Evolutionary conservation across 2,888 invertebrate species (phyloP).

Genomic region (Andrena haemorrhoa): DNA sequence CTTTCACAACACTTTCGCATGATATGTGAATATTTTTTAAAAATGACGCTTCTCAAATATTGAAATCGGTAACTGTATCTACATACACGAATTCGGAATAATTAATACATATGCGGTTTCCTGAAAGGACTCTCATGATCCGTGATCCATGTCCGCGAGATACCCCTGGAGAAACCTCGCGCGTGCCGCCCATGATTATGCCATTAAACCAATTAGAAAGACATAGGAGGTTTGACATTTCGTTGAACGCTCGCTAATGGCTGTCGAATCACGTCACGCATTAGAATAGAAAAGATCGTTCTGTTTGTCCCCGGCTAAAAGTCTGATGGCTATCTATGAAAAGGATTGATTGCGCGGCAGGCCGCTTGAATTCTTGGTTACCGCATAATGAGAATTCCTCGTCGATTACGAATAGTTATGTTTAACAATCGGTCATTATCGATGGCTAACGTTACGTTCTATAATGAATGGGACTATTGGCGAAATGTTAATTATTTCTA

Average conservation of each 20-base stretch:
- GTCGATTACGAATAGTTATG: slow-evolving; percentile 64
- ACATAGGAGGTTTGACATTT: slow-evolving; percentile 58
- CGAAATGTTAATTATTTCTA: slow-evolving; percentile 35
- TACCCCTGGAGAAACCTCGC: slow-evolving; percentile 16
- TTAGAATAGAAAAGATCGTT: slow-evolving; percentile 70
- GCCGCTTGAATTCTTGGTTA: slow-evolving; percentile 53
- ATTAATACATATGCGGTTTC: background rate
- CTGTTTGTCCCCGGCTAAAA: slow-evolving; percentile 63
- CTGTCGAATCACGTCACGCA: slow-evolving; percentile 60
- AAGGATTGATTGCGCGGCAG: slow-evolving; percentile 66
- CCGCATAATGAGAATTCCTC: slow-evolving; percentile 66
- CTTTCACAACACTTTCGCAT: too few species aligned
- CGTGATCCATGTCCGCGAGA: background rate
- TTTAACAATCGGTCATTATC: slow-evolving; percentile 68
- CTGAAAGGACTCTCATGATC: slow-evolving; percentile 1
- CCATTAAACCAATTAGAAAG: slow-evolving; percentile 54
- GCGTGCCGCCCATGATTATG: slow-evolving; percentile 22
- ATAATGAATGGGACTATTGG: slow-evolving; percentile 63
- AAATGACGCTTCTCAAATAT: too few species aligned
- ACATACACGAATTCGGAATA: background rate
- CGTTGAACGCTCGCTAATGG: slow-evolving; percentile 63
- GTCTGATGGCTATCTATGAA: slow-evolving; percentile 69
- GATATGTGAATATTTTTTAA: too few species aligned
- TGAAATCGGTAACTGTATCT: too few species aligned
- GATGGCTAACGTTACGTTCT: slow-evolving; percentile 61